Conservation (phyloP, 2,113 vertebrate species). For the Semnopithecus entellus region DNA sequence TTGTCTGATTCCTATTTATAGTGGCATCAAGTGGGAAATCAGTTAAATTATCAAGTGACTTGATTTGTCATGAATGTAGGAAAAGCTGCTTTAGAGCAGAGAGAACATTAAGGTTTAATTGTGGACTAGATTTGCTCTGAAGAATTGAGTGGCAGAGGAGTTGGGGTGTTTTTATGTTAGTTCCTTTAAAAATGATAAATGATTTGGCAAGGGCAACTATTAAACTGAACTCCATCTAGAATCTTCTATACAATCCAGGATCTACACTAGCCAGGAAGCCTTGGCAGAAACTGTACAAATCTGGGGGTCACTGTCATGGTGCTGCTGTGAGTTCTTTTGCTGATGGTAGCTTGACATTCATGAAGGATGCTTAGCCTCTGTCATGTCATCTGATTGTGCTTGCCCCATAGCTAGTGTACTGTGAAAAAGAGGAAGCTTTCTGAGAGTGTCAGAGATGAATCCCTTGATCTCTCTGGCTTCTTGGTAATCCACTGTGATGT, state of each 20-base stretch:
- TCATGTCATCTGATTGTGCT: constrained; percentile 54
- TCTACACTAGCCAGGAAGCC: background rate
- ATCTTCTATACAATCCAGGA: background rate
- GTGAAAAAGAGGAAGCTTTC: constrained; percentile 76
- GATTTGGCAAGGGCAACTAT: constrained; percentile 20
- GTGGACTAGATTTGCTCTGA: constrained; percentile 43
- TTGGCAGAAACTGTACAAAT: constrained; percentile 46
- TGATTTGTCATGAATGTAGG: background rate
- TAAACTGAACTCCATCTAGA: constrained; percentile 18
- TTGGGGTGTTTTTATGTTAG: constrained; percentile 32
- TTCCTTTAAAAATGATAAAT: constrained; percentile 8
- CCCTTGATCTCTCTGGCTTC: constrained; percentile 74
- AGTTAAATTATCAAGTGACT: constrained; percentile 43
- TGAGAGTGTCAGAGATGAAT: constrained; percentile 68
- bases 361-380: constrained; percentile 54
- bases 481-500: constrained; percentile 69
- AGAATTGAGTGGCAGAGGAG: constrained; percentile 27
- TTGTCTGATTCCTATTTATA: constrained; percentile 36
- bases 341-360: constrained; percentile 56
- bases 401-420: constrained; percentile 65
- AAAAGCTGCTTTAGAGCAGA: constrained; percentile 20
- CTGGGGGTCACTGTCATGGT: background rate
- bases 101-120: constrained; percentile 19
- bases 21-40: constrained; percentile 30
- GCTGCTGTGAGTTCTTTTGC: background rate